Conservation (phyloP, 1,140 invertebrate species). For the Bradysia coprophila region DNA sequence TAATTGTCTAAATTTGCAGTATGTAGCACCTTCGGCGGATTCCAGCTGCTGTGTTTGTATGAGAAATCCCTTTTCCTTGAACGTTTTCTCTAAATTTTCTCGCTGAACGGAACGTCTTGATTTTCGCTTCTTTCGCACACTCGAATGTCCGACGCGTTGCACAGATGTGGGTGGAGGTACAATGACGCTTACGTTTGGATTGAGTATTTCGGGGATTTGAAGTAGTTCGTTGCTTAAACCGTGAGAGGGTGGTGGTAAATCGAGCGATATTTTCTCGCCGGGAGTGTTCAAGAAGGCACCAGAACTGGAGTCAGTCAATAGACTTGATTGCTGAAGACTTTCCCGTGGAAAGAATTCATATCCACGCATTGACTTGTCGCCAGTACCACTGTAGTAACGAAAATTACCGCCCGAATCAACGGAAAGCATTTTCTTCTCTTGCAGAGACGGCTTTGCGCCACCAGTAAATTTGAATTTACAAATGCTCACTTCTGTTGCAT, state of each 20-base stretch:
- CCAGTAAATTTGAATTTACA: constrained; percentile 88
- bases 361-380: constrained; percentile 52
- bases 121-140: constrained; percentile 38
- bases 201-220: constrained; percentile 23
- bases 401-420: constrained; percentile 74
- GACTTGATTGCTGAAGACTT: constrained; percentile 33
- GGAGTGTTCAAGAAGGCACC: constrained; percentile 30
- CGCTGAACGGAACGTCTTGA: constrained; percentile 64
- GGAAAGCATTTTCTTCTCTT: constrained; percentile 80
- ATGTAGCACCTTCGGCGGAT: constrained; percentile 78
- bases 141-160: constrained; percentile 1
- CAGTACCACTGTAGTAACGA: constrained; percentile 61
- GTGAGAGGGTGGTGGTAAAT: constrained; percentile 22
- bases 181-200: constrained; percentile 9
- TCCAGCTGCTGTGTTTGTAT: constrained; percentile 85
- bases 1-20: constrained; percentile 81
- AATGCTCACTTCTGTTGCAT: constrained; percentile 67
- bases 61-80: constrained; percentile 79
- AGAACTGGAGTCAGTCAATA: constrained; percentile 24
- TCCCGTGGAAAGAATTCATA: constrained; percentile 59
- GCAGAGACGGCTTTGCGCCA: constrained; percentile 64
- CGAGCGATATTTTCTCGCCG: constrained; percentile 29
- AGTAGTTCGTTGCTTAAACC: constrained; percentile 24
- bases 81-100: constrained; percentile 77
- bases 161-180: constrained; percentile 3